Percentiles rank a stretch among this genome's conserved stretches.
phyloP scores from a whole-genome alignment of 2,113 vertebrate species.

The Actinemys pallida region DNA sequence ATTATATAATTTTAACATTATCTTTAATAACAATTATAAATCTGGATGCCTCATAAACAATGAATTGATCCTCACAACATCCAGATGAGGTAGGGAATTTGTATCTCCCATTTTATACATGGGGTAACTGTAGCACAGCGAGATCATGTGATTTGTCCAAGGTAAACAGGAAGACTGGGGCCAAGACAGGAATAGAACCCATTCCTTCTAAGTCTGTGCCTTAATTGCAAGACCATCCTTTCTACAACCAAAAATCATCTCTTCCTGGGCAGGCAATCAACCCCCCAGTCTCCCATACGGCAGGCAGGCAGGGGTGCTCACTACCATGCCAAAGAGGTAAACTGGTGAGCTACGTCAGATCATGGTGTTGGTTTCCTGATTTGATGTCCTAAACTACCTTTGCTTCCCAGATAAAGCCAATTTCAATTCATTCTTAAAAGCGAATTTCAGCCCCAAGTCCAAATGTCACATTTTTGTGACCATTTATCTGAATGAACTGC shows the following conservation, averaged over 20 bases:
- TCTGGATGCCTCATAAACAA: neutral
- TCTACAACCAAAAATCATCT: neutral
- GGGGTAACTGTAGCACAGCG: rapidly evolving
- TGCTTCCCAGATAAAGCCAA: neutral
- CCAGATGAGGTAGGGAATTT: neutral
- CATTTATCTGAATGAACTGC: slow-evolving; percentile 7
- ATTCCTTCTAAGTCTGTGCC: neutral
- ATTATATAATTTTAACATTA: no score
- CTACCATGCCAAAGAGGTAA: neutral
- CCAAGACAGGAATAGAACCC: neutral
- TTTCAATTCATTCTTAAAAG: slow-evolving; percentile 16
- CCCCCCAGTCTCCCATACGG: neutral
- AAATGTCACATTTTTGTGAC: slow-evolving; percentile 32
- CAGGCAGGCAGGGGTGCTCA: neutral
- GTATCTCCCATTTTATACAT: neutral
- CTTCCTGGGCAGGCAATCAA: neutral
- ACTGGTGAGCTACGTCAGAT: neutral
- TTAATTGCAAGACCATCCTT: neutral
- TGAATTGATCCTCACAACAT: neutral
- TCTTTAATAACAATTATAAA: no score
- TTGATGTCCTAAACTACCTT: neutral
- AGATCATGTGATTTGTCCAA: neutral
- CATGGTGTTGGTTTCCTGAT: neutral
- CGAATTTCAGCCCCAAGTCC: neutral
- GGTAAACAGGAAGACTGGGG: neutral